Conservation (phyloP, 2,797 vertebrate species). For the Cyprinodon diabolis region DNA sequence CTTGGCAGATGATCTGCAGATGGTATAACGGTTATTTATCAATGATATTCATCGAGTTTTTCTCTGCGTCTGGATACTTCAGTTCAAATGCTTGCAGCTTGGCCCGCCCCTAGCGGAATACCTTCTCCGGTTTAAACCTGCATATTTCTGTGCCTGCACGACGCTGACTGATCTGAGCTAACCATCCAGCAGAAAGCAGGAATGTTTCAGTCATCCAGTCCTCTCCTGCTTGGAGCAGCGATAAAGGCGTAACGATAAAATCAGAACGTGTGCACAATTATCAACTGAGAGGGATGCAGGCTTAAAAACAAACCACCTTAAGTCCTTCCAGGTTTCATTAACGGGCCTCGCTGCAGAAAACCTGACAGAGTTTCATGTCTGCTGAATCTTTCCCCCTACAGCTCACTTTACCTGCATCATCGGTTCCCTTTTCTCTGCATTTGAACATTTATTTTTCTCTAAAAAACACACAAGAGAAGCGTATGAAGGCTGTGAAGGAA, state of each 20-base stretch:
- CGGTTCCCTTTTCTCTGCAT: not conserved
- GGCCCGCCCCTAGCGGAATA: conserved; percentile 5
- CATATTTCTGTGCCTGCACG: conserved; percentile 16
- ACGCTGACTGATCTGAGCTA: conserved; percentile 19
- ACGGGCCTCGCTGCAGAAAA: conserved; percentile 37
- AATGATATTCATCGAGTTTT: no score
- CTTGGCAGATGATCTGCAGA: no score
- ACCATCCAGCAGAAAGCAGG: conserved; percentile 14
- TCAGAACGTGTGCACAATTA: conserved; percentile 22
- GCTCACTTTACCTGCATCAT: not conserved
- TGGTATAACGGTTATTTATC: no score
- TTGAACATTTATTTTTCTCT: not conserved
- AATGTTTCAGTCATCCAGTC: conserved; percentile 39
- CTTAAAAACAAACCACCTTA: not conserved
- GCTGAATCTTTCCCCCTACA: conserved; percentile 1
- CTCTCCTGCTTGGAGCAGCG: not conserved
- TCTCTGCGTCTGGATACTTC: no score
- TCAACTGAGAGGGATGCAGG: conserved; percentile 19
- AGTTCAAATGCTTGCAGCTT: not conserved
- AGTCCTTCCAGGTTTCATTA: conserved; percentile 23
- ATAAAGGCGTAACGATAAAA: conserved; percentile 22
- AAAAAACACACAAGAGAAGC: not conserved
- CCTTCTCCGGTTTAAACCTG: conserved; percentile 20
- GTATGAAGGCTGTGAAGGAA: not conserved
- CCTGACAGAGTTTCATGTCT: conserved; percentile 11